Base-by-base conservation (phyloP, 2,888 invertebrate genomes). In the Epinotia bilunana region DNA sequence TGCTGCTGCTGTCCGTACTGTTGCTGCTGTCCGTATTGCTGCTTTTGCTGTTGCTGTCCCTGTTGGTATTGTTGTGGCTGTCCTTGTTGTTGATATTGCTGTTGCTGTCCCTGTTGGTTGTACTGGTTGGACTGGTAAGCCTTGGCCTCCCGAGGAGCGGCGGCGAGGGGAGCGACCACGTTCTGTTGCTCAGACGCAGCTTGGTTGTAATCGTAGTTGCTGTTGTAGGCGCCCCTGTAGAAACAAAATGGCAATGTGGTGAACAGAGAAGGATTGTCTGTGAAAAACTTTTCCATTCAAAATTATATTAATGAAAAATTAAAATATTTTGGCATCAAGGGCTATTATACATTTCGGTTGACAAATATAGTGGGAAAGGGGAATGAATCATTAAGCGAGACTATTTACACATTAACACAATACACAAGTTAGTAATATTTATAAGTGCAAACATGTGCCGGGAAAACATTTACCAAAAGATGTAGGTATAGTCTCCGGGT, bases 91-190 rank as follows among this genome's bases (percentile, higher is more conserved):
- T 72, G 74, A 73, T 81, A 78, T 6, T 74, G 63, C 60, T 77
- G 65, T 16, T 77, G 79, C n/a, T 76, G 78, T 1, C 74, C 61
- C n/a, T 76, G 72, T 60, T 78, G 77, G 46, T 67, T 46, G 58
- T 76, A 73, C 69, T 80, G 78, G 39, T 77, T 77, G 53, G 55
- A 53, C 69, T 68, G 76, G 65, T 80, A 80, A 1, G 87, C 84
- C 70, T 83, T 87, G 77, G 82, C 86, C 75, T 87, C 85, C 69
- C 88, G 87, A 39, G 82, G 81, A 16, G 83, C 78, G 43, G 80
- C 79, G 72, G 80, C 78, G 3, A 78, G 73, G 57, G 83, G 78
- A 39, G 80, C 79, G 16, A 82, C 72, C 0, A 78, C 74, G 20
- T 43, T 64, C 49, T 80, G 78, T 16, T 64, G 75, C 23, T 58